Conservation (phyloP, 2,113 vertebrate species). For the Falco punctatus region DNA sequence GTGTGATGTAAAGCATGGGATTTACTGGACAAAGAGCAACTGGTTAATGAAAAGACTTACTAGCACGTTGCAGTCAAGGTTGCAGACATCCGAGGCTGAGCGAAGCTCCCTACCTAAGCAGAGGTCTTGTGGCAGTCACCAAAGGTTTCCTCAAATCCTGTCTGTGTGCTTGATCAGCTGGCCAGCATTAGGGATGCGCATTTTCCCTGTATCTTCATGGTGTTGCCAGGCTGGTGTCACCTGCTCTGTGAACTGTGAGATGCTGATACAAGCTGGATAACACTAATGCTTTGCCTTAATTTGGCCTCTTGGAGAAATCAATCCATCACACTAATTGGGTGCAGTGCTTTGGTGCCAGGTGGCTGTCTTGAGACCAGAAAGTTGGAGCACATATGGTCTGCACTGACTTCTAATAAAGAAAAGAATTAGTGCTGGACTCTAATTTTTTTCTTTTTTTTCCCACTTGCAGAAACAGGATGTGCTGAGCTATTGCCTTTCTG, state of each 20-base stretch:
- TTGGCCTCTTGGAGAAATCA: conserved; percentile 60
- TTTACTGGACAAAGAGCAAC: background rate
- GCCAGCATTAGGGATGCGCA: background rate
- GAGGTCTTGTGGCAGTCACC: background rate
- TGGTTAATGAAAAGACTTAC: background rate
- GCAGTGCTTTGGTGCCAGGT: conserved; percentile 49
- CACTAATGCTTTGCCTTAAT: conserved; percentile 61
- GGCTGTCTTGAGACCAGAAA: conserved; percentile 49
- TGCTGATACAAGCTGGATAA: conserved; percentile 70
- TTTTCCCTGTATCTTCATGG: background rate
- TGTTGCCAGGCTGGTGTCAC: conserved; percentile 19
- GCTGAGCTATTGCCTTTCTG: background rate
- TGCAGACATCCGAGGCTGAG: background rate
- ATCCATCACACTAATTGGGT: conserved; percentile 69
- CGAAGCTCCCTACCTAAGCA: background rate
- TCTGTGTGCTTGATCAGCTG: background rate
- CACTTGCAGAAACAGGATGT: background rate
- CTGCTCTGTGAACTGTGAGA: conserved; percentile 43
- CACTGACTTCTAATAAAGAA: conserved; percentile 33
- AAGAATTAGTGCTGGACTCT: background rate
- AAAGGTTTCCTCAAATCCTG: background rate
- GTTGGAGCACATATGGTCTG: conserved; percentile 40
- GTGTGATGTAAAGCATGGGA: background rate
- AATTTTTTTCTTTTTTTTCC: background rate
- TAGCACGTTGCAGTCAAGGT: background rate